Evolutionary conservation across 92 coral and sea anemone species (phyloP).

Genomic region (Galaxea fascicularis): DNA sequence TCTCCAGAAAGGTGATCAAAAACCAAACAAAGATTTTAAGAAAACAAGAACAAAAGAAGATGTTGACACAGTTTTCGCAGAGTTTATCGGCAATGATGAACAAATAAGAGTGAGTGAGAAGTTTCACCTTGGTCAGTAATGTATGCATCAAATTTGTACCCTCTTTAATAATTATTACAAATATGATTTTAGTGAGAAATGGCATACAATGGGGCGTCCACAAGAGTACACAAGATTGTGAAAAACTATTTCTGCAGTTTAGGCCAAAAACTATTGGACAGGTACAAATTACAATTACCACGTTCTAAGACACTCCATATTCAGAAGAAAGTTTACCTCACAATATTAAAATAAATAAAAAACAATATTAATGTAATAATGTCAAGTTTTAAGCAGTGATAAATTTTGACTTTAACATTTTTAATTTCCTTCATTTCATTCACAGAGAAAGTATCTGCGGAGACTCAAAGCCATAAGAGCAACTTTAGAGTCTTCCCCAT

Average conservation of each 20-base stretch:
- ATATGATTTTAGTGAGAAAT: too few species aligned
- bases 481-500: conserved; percentile 85
- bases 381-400: neutral
- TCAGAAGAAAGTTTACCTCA: too few species aligned
- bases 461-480: conserved; percentile 95
- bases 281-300: too few species aligned
- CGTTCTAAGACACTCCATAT: too few species aligned
- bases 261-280: too few species aligned
- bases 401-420: neutral
- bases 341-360: too few species aligned
- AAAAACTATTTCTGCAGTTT: too few species aligned
- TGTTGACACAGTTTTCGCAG: conserved; percentile 78
- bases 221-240: too few species aligned
- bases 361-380: too few species aligned
- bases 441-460: conserved; percentile 85
- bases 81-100: conserved; percentile 85
- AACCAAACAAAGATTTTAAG: conserved; percentile 98
- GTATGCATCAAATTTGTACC: neutral
- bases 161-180: too few species aligned
- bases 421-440: neutral
- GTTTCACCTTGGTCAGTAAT: neutral
- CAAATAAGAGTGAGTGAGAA: conserved; percentile 79
- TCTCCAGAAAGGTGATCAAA: conserved; percentile 82
- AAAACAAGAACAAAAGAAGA: conserved; percentile 92
- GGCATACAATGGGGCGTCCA: too few species aligned